Percentiles rank a stretch among this genome's conserved stretches.
phyloP scores from a whole-genome alignment of 1,140 invertebrate genomes.

The Atta cephalotes region DNA sequence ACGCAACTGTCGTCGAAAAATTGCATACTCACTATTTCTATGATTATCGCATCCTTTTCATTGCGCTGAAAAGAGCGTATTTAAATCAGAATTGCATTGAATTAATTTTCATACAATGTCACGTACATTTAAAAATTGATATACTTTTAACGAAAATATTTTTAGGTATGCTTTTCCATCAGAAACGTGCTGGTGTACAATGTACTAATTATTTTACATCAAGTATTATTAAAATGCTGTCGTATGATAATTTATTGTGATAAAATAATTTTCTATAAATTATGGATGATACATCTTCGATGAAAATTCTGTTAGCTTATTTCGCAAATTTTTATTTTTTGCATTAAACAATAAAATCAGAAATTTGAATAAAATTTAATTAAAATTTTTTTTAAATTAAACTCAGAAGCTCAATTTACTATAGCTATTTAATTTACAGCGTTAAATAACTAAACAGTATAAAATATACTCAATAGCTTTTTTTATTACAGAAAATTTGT shows the following conservation, averaged over 20 bases:
- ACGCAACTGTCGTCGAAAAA: conserved; percentile 69
- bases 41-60: conserved; percentile 61
- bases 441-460: background rate
- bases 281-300: background rate
- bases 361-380: background rate
- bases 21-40: conserved; percentile 74
- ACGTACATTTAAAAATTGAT: background rate
- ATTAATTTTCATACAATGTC: background rate
- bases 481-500: background rate
- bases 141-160: background rate
- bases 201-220: background rate
- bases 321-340: background rate
- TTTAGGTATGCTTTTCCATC: conserved; percentile 14
- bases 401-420: background rate
- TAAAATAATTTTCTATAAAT: background rate
- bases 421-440: background rate
- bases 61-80: conserved; percentile 25
- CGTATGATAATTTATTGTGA: background rate
- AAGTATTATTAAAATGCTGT: background rate
- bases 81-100: background rate
- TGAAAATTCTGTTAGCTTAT: background rate
- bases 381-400: background rate
- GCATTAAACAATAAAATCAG: background rate
- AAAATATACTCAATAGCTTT: background rate
- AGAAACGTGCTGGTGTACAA: conserved; percentile 13